Conservation (phyloP, 1,140 invertebrate genomes). For the Popillia japonica region DNA sequence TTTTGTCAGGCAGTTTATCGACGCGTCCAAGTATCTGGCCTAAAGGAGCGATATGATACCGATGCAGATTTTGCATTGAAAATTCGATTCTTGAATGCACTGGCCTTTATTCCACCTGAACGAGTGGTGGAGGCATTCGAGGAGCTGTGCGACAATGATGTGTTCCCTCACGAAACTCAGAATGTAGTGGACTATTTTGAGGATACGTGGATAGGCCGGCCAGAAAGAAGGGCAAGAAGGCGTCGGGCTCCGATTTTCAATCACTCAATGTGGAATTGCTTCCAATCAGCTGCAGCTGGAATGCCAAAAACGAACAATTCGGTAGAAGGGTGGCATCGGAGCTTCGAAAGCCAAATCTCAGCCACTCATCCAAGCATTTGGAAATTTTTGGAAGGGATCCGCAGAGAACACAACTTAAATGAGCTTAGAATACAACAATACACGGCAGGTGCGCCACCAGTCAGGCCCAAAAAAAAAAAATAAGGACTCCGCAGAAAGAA, state of each 20-base stretch:
- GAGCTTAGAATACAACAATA: conserved; percentile 38
- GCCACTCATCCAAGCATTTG: conserved; percentile 38
- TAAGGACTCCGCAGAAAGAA: conserved; percentile 10
- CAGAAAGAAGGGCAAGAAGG: conserved; percentile 17
- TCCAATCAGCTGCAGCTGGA: conserved; percentile 1
- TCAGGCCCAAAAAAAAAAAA: neutral
- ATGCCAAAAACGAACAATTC: conserved; percentile 37
- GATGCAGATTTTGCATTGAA: conserved; percentile 26
- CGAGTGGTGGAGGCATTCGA: conserved; percentile 31
- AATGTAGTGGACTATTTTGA: conserved; percentile 39
- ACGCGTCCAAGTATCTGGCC: neutral
- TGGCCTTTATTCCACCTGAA: conserved; percentile 33
- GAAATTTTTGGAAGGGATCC: conserved; percentile 18
- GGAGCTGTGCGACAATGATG: conserved; percentile 11
- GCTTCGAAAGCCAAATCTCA: conserved; percentile 5
- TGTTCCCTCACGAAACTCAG: conserved; percentile 21
- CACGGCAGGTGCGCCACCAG: neutral
- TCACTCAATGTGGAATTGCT: conserved; percentile 24
- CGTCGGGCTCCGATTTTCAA: conserved; percentile 25
- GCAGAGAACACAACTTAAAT: conserved; percentile 25
- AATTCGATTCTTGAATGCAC: conserved; percentile 21
- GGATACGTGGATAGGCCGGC: conserved; percentile 37
- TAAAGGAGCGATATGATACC: neutral
- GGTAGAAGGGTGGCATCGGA: conserved; percentile 32
- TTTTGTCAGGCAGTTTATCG: conserved; percentile 12